Base-by-base conservation (phyloP, 2,797 vertebrate genomes). In the Sternarchorhynchus goeldii region DNA sequence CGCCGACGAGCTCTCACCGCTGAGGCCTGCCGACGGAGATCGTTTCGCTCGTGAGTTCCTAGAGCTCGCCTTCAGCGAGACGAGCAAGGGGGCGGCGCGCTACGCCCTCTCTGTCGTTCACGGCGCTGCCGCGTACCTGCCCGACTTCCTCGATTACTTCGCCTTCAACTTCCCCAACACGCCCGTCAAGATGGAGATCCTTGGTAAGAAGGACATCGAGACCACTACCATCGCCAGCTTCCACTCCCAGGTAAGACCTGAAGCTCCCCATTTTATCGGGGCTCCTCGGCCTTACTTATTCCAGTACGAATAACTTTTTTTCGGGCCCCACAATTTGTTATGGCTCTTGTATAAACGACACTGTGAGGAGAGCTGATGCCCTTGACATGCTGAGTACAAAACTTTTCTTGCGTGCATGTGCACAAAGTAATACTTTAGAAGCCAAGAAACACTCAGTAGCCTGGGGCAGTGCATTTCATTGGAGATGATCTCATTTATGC, bases 151-250 rank as follows among this genome's bases (percentile, higher is more conserved):
- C 90, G 96, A 99, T 89, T 99, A 99, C 87, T 99, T 99, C 89
- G 96, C 97, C 90, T 99, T 99, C 88, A 99, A 98, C 91, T 99
- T 99, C 80, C 97, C 97, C 85, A 96, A 93, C 93, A 99, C 97
- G 45, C 96, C 94, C 2, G 97, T 99, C 85, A 99, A 99, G 92
- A 96, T 99, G 96, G 97, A 99, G 93, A 95, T 98, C 83, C 89
- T 99, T 89, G 97, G 97, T 87, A 99, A 99, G 93, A 99, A 99
- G 87, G 97, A 99, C 90, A 99, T 99, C 21, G 97, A 98, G 92
- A 99, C 97, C 53, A 99, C 97, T 72, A 99, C 97, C 1, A 99
- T 99, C 87, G 94, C 95, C 83, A 97, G 95, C 88, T 99, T 99
- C 91, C 97, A 98, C 90, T 93, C 96, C 93, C 97, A 99, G 97